These are phyloP conservation scores for Columba livia DNA, from an alignment of 2,113 vertebrate genomes.

Conservation along the genomic window DNA sequence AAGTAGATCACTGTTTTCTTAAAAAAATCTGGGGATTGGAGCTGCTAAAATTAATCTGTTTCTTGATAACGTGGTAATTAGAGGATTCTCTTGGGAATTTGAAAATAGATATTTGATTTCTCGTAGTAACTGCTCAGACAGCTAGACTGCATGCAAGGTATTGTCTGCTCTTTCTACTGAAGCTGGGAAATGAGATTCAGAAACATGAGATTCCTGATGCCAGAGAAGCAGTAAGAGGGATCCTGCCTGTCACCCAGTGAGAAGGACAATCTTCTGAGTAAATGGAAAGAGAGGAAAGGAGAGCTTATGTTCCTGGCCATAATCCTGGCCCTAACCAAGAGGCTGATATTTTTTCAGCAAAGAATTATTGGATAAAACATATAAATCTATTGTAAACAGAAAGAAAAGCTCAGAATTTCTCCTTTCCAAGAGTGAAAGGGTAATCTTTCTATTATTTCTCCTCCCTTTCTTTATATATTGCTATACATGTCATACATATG, in stretches of 20 bases:
- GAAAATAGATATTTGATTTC: conserved; percentile 50
- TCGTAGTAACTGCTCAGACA: neutral
- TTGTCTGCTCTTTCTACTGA: neutral
- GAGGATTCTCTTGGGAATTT: conserved; percentile 26
- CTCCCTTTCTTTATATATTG: neutral
- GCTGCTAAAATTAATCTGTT: conserved; percentile 24
- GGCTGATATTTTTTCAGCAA: neutral
- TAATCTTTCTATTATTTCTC: neutral
- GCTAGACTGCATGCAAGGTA: neutral
- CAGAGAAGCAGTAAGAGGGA: neutral
- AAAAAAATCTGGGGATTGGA: neutral
- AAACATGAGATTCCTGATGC: neutral
- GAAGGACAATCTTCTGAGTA: neutral
- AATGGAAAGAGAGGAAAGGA: neutral
- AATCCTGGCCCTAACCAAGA: neutral
- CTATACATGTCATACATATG: neutral
- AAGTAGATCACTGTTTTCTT: neutral
- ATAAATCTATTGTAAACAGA: neutral
- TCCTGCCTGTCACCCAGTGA: neutral
- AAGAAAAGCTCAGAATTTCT: neutral
- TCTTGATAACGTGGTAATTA: conserved; percentile 47
- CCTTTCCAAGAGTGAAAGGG: neutral
- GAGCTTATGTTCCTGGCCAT: neutral
- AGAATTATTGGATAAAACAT: neutral
- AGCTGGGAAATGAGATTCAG: neutral